Evolutionary conservation across 2,888 invertebrate genomes (phyloP).

Genomic region (Toxonevra muliebris): DNA sequence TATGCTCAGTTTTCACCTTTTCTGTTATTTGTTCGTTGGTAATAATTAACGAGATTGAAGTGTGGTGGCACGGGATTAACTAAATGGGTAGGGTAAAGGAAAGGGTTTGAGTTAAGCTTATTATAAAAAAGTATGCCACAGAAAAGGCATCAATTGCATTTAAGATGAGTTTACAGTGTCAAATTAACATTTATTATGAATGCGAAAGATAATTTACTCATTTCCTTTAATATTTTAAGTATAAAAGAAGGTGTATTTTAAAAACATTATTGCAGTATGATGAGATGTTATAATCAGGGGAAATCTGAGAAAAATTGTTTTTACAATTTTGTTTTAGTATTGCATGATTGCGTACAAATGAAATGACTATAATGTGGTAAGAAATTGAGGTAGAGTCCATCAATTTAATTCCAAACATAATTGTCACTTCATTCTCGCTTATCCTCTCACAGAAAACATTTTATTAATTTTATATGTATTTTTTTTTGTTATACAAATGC

Average conservation of each 20-base stretch:
- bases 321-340: too few relatives aligned
- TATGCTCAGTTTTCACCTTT: not conserved
- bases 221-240: not conserved
- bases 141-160: conserved; percentile 33
- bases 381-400: too few relatives aligned
- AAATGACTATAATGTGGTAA: too few relatives aligned
- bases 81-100: too few relatives aligned
- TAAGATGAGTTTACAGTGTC: conserved; percentile 24
- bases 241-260: not conserved
- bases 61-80: not conserved
- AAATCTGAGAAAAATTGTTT: not conserved
- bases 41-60: conserved; percentile 21
- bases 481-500: too few relatives aligned
- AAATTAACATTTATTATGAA: conserved; percentile 34
- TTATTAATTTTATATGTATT: too few relatives aligned
- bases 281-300: not conserved
- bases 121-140: not conserved
- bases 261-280: not conserved
- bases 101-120: too few relatives aligned
- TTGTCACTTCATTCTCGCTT: too few relatives aligned
- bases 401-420: too few relatives aligned
- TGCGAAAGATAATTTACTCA: not conserved
- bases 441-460: too few relatives aligned
- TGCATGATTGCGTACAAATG: too few relatives aligned
- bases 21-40: not conserved